Evolutionary conservation across 2,113 vertebrate genomes (phyloP).

Genomic region (Rhizomys pruinosus): DNA sequence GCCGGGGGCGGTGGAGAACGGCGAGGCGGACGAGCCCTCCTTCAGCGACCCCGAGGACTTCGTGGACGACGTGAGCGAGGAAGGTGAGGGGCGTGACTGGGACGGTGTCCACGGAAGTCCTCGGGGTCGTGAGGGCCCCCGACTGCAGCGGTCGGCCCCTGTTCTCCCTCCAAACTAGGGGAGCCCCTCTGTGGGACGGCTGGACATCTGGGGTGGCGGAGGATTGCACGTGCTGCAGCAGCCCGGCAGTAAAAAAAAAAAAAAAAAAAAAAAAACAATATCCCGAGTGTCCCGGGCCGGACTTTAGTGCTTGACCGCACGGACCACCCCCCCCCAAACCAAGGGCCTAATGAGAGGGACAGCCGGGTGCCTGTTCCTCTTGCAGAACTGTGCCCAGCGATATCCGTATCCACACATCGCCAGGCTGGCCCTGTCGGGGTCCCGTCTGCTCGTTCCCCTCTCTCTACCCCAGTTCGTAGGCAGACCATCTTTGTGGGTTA

Average conservation of each 20-base stretch:
- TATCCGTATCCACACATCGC: not conserved
- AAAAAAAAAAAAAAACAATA: no score
- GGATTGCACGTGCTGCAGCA: not conserved
- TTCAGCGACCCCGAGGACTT: slow-evolving; percentile 97
- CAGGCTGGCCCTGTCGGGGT: not conserved
- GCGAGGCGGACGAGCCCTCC: slow-evolving; percentile 90
- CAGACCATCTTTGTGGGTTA: accelerated
- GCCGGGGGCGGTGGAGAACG: slow-evolving; percentile 75
- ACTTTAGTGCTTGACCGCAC: not conserved
- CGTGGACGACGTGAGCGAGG: slow-evolving; percentile 94
- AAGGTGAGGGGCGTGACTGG: slow-evolving; percentile 87
- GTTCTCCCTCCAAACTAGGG: no score
- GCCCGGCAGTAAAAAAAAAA: not conserved
- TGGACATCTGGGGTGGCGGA: not conserved
- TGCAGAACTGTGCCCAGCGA: accelerated
- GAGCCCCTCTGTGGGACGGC: not conserved
- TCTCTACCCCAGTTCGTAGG: accelerated
- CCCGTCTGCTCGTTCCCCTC: no score
- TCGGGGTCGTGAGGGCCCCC: not conserved
- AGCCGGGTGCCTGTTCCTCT: not conserved
- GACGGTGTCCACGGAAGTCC: not conserved
- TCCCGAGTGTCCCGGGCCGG: no score
- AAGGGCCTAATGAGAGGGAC: not conserved
- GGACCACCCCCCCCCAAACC: no score
- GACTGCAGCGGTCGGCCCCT: not conserved